Evolutionary conservation across 2,113 vertebrate species (phyloP), one percentile per base, ranked within the genome.

Genomic region (Chroicocephalus ridibundus): DNA sequence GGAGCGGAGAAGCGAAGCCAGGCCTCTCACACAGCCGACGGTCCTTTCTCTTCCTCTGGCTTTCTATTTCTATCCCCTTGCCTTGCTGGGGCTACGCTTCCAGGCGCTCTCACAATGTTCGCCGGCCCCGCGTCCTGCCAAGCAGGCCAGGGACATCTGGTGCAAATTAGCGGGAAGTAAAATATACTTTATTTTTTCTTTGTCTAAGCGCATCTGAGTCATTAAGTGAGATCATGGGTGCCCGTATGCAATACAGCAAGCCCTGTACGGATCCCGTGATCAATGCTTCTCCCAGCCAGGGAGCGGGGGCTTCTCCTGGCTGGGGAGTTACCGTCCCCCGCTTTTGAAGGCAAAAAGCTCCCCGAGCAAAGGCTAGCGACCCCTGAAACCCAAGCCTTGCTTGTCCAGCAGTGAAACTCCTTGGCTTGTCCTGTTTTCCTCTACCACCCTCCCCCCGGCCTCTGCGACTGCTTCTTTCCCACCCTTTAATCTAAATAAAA

Each of bases 401-500:
- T 83, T 38, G 15, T 91, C 78, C 27, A 0, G 72, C 86, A 93
- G 36, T 26, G 47, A 91, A 94, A 83, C 88, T 77, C 60, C 15
- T 82, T 70, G 93, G 92, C 65, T 89, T 76, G 79, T 86, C 76
- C 57, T 66, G 76, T 92, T 88, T 91, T 86, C 82, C 94, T 93
- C 91, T 96, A 75, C 78, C 91, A 92, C 90, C 64, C 91, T 96
- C 55, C 77, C 91, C 86, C 88, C 29, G 4, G 80, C 81, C 54
- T 91, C 91, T 17, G 24, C 4, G 5, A 88, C 94, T 94, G 96
- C 84, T 97, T 97, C 96, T 98, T 98, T 98, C 98, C 98, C 98
- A 98, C 97, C 94, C 96, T 97, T 97, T 98, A 97, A 98, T 98
- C 98, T 98, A 98, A 98, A 98, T 98, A 98, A 98, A 98, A 97